These are phyloP conservation scores for Gadopsis bispinosus DNA, from an alignment of 2,797 vertebrate genomes.

Conservation along the genomic window DNA sequence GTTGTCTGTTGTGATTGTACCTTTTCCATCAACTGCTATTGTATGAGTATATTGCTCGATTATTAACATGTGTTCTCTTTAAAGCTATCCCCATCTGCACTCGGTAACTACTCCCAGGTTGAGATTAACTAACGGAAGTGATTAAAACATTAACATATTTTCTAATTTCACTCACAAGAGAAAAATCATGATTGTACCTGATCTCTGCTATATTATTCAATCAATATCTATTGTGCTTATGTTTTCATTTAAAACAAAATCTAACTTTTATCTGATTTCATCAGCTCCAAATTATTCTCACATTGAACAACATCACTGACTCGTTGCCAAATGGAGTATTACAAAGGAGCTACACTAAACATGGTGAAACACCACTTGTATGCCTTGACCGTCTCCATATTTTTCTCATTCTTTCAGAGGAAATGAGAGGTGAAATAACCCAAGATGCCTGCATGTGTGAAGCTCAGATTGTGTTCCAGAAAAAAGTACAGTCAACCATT, in stretches of 20 bases:
- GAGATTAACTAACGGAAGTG: constrained; percentile 17
- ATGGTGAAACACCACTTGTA: neutral
- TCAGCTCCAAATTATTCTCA: constrained; percentile 2
- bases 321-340: neutral
- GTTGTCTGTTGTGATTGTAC: constrained; percentile 17
- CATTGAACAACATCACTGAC: neutral
- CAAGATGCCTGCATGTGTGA: constrained; percentile 92
- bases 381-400: neutral
- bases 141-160: neutral
- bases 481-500: constrained; percentile 87
- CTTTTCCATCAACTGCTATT: constrained; percentile 6
- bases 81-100: neutral
- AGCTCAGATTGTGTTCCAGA: constrained; percentile 91
- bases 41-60: constrained; percentile 1
- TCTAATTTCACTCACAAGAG: constrained; percentile 38
- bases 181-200: constrained; percentile 17
- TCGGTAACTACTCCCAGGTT: neutral
- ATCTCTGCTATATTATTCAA: constrained; percentile 15
- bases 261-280: neutral
- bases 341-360: neutral
- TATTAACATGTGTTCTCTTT: constrained; percentile 8
- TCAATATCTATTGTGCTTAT: neutral
- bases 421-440: constrained; percentile 84
- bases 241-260: neutral
- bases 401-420: constrained; percentile 78